Evolutionary conservation across 2,797 vertebrate genomes (phyloP).

Genomic region (Argya squamiceps): DNA sequence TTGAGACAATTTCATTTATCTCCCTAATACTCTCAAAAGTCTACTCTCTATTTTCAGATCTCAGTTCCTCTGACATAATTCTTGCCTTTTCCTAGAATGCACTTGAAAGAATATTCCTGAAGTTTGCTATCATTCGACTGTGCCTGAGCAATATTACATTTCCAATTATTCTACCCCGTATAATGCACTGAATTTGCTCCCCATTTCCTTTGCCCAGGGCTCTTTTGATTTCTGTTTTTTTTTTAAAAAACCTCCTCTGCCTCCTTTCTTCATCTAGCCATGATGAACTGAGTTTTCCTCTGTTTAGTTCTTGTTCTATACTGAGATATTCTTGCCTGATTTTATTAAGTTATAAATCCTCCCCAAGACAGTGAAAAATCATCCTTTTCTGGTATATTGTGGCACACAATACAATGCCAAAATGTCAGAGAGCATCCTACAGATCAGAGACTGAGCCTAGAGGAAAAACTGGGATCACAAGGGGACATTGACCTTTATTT

Average conservation of each 20-base stretch:
- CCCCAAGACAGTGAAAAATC: neutral
- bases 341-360: neutral
- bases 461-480: neutral
- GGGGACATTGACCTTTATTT: neutral
- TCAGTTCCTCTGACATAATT: neutral
- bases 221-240: neutral
- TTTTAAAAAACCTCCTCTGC: neutral
- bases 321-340: neutral
- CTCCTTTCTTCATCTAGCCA: neutral
- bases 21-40: neutral
- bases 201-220: neutral
- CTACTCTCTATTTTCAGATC: neutral
- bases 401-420: neutral
- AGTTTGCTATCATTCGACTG: neutral
- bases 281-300: neutral
- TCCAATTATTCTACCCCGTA: neutral
- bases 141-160: neutral
- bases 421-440: neutral
- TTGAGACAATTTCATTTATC: neutral
- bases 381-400: neutral
- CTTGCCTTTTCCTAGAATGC: neutral
- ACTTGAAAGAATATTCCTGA: neutral
- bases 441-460: neutral
- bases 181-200: neutral
- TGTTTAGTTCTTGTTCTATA: neutral